Evolutionary conservation across 2,113 vertebrate genomes (phyloP).

Genomic region (Sakesphorus luctuosus): DNA sequence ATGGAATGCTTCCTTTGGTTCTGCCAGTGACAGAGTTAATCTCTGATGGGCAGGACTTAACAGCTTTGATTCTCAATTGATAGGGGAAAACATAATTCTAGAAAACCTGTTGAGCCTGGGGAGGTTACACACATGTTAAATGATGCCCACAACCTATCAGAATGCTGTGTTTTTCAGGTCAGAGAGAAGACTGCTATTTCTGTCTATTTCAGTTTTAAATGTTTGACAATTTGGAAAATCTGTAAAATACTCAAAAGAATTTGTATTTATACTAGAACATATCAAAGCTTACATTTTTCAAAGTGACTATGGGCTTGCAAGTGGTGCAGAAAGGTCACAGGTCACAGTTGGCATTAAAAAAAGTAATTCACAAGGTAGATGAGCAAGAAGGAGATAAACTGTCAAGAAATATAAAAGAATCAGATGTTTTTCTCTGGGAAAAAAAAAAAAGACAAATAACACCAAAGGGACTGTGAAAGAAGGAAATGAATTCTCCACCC

Average conservation of each 20-base stretch:
- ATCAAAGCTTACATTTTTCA: neutral
- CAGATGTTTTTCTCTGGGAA: neutral
- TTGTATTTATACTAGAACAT: neutral
- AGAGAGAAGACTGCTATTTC: neutral
- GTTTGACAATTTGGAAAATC: neutral
- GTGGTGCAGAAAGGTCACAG: neutral
- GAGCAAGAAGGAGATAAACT: neutral
- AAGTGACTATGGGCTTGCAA: neutral
- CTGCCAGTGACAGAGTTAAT: neutral
- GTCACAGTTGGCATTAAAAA: neutral
- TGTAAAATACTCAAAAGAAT: neutral
- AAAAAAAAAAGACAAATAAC: neutral
- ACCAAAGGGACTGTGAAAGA: neutral
- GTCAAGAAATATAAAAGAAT: neutral
- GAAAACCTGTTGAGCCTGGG: neutral
- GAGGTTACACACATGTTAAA: neutral
- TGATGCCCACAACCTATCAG: neutral
- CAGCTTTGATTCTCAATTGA: neutral
- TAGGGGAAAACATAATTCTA: neutral
- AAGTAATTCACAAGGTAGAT: neutral
- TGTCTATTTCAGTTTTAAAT: neutral
- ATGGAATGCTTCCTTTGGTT: neutral
- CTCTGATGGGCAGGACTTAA: rapidly evolving
- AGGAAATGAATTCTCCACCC: neutral
- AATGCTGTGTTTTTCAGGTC: neutral